phyloP scores from a whole-genome alignment of 2,888 invertebrate species.

The Heliconius sara region DNA sequence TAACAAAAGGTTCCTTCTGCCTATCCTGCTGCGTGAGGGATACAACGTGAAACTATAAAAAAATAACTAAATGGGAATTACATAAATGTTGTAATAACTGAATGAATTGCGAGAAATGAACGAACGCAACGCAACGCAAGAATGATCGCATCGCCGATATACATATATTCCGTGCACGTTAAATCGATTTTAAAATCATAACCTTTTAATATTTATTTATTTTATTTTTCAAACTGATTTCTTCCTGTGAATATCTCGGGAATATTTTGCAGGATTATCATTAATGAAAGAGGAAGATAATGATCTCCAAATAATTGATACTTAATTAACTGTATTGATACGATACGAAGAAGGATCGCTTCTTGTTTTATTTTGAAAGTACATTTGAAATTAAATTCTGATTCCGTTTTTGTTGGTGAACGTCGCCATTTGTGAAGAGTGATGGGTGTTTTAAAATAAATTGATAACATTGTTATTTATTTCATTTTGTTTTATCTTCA shows the following conservation, averaged over 20 bases:
- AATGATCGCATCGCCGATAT: conserved; percentile 5
- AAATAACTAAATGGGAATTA: too few species aligned
- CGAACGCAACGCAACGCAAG: too few species aligned
- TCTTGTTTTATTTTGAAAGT: too few species aligned
- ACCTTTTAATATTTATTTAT: conserved; percentile 10
- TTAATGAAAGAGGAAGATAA: too few species aligned
- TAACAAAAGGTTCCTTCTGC: too few species aligned
- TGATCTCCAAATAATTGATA: too few species aligned
- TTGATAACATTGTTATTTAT: background rate
- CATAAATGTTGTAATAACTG: conserved; percentile 19
- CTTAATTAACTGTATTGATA: too few species aligned
- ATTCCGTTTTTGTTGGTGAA: background rate
- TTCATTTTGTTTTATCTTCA: too few species aligned
- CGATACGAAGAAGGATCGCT: too few species aligned
- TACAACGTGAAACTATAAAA: too few species aligned
- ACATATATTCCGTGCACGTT: conserved; percentile 12
- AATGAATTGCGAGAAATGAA: background rate
- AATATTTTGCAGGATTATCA: too few species aligned
- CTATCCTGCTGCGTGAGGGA: too few species aligned
- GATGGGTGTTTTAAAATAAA: background rate
- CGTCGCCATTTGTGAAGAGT: background rate
- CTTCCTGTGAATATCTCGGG: background rate
- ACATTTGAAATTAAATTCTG: background rate
- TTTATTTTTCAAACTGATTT: background rate
- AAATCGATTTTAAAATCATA: conserved; percentile 20